These are phyloP conservation scores for Gerris buenoi DNA, from an alignment of 1,140 invertebrate genomes.

Conservation along the genomic window DNA sequence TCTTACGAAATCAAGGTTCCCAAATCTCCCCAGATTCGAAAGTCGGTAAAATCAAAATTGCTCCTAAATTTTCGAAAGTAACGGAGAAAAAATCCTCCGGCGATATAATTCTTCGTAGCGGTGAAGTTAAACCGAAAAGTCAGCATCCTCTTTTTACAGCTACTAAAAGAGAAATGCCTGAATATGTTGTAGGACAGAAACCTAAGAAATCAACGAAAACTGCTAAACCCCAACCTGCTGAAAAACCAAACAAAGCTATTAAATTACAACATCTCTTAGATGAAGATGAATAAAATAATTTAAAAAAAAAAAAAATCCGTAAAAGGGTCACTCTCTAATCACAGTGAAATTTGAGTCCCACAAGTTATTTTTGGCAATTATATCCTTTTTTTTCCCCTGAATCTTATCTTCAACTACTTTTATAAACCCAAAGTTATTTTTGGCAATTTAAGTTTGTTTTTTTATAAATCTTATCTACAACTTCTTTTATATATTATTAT, in stretches of 20 bases:
- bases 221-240: neutral
- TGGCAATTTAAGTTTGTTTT: no score
- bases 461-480: no score
- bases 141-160: conserved; percentile 37
- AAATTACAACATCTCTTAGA: neutral
- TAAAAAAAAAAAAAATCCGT: no score
- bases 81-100: no score
- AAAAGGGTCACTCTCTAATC: no score
- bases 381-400: no score
- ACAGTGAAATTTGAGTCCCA: no score
- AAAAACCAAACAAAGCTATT: neutral
- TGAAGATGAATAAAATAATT: neutral
- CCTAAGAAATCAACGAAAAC: conserved; percentile 27
- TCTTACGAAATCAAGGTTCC: conserved; percentile 42
- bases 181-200: conserved; percentile 59
- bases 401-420: no score
- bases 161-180: conserved; percentile 57
- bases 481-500: no score
- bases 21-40: conserved; percentile 23
- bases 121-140: conserved; percentile 7
- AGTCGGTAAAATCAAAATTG: conserved; percentile 18
- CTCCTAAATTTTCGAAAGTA: conserved; percentile 22
- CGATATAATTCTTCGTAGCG: neutral
- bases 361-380: no score
- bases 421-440: no score